Evolutionary conservation across 2,113 vertebrate species (phyloP), one percentile per base, ranked within the genome.

Genomic region (Dipodomys spectabilis): DNA sequence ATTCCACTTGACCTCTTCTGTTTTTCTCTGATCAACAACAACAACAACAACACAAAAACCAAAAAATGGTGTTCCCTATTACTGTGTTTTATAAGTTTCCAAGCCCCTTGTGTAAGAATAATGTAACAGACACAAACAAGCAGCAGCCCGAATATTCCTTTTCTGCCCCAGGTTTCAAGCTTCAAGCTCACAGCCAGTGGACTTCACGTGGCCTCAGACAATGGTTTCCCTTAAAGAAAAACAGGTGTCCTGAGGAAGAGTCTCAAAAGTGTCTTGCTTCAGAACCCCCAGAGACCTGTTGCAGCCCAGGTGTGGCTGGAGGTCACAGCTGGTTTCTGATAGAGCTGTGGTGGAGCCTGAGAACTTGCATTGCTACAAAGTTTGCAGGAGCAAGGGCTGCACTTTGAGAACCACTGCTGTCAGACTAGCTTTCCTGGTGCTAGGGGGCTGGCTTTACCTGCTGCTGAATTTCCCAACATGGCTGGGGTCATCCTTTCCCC

Each of bases 11-110:
- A 67, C 65, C 65, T 53, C 35, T 69, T 64, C 35, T 74, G 39
- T 25, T 93, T 82, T 67, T 73, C 81, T 79, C 73, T 67, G 53
- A 39, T 65, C 79, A 86, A 84, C 75, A 78, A 78, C 8, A 86
- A 84, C 75, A 78, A 78, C 8, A 15, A 1, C 44, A 39, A 39
- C 60, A 62, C 49, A 49, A 49, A 49, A 57, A 57, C 53, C 15
- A 16, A 13, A 57, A 57, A 57, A 57, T 57, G 53, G 53, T 57
- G 53, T 35, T 83, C 88, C 78, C 23, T n/a, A 57, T 65, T 32
- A 27, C 30, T 44, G 39, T 27, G 27, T 53, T 27, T 49, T 57
- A 32, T 13, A 82, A 45, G 62, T 23, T 45, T 86, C n/a, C 30
- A 49, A 81, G 35, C 39, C 49, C 23, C 62, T 62, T 20, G 35